These are phyloP conservation scores for Micronycteris hirsuta DNA, from an alignment of 2,113 vertebrate genomes.

Conservation along the genomic window DNA sequence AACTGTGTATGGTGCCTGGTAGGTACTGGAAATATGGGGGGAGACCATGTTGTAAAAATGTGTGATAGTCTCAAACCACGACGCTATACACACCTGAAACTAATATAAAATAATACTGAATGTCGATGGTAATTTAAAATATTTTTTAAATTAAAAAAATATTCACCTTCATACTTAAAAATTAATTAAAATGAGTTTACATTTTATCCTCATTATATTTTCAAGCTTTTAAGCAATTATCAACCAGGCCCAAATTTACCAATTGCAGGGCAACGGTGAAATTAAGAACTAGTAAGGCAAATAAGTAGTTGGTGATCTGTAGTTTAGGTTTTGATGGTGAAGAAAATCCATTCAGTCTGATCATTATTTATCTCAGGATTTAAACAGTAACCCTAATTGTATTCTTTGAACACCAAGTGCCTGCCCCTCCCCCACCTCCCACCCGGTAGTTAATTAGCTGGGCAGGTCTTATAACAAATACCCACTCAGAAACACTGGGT, in stretches of 20 bases:
- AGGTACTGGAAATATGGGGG: background rate
- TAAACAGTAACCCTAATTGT: slow-evolving; percentile 71
- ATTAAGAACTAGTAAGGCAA: background rate
- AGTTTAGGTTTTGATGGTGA: slow-evolving; percentile 29
- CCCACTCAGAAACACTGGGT: slow-evolving; percentile 68
- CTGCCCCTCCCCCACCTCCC: slow-evolving; percentile 24
- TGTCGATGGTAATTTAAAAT: background rate
- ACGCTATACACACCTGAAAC: background rate
- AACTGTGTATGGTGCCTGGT: background rate
- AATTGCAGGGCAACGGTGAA: background rate
- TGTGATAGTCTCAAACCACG: background rate
- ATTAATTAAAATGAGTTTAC: slow-evolving; percentile 12
- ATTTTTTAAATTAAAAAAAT: background rate
- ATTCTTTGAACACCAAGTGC: slow-evolving; percentile 63
- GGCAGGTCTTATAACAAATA: slow-evolving; percentile 69
- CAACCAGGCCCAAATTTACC: background rate
- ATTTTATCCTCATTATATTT: slow-evolving; percentile 5
- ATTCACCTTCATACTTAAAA: background rate
- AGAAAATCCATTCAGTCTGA: slow-evolving; percentile 33
- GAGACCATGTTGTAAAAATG: background rate
- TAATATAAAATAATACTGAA: background rate
- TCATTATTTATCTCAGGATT: slow-evolving; percentile 63
- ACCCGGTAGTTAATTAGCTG: slow-evolving; percentile 67
- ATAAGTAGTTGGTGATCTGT: background rate
- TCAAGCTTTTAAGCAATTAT: slow-evolving; percentile 24